Evolutionary conservation across 1,140 invertebrate genomes (phyloP).

Genomic region (Drosophila chauvacae): DNA sequence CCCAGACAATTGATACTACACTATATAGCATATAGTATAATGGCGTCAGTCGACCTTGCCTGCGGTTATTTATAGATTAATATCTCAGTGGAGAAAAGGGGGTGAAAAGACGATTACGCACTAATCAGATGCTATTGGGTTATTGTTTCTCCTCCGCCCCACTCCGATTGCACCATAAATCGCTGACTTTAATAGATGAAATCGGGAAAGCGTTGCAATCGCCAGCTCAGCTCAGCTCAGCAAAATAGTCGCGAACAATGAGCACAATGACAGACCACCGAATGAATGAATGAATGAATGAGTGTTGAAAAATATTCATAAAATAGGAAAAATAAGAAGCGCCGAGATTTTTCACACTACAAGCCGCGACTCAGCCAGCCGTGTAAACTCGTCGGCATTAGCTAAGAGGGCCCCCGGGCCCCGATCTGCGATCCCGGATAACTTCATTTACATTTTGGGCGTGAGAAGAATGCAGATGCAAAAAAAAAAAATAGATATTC

Average conservation of each 20-base stretch:
- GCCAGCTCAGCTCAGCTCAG: conserved; percentile 12
- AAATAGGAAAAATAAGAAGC: conserved; percentile 39
- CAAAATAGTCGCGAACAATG: conserved; percentile 57
- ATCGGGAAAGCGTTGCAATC: conserved; percentile 73
- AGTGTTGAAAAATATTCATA: conserved; percentile 67
- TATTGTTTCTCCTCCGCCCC: conserved; percentile 18
- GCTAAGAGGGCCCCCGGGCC: conserved; percentile 33
- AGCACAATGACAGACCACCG: conserved; percentile 40
- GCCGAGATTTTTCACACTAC: conserved; percentile 74
- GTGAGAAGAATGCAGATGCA: conserved; percentile 65
- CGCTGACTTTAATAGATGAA: conserved; percentile 61
- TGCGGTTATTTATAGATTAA: conserved; percentile 58
- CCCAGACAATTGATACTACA: conserved; percentile 55
- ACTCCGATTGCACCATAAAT: conserved; percentile 51
- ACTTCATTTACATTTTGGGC: conserved; percentile 80
- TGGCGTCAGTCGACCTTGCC: conserved; percentile 56
- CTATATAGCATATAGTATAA: conserved; percentile 6
- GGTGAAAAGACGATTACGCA: conserved; percentile 56
- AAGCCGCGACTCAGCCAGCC: conserved; percentile 49
- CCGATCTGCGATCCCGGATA: conserved; percentile 20
- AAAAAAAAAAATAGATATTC: not conserved
- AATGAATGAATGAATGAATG: conserved; percentile 28
- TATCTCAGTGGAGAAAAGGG: conserved; percentile 18
- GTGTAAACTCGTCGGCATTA: conserved; percentile 75
- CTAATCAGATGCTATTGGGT: conserved; percentile 33